Evolutionary conservation across 2,888 invertebrate genomes (phyloP).

Genomic region (Bellardia bayeri): DNA sequence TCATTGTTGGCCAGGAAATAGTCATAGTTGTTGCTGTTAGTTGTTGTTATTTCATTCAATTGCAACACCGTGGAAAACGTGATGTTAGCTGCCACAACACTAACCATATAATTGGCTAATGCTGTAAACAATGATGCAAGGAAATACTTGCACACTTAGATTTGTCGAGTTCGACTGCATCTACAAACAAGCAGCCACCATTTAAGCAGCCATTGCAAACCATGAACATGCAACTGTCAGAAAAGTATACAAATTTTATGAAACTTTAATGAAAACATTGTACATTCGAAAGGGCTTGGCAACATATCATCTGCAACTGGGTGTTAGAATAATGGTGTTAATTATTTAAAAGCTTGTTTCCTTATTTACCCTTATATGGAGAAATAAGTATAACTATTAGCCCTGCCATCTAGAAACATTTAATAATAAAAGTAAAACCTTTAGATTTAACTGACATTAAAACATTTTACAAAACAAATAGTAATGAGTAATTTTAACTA

Average conservation of each 20-base stretch:
- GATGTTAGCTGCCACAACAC: slow-evolving; percentile 52
- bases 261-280: background rate
- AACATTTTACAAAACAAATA: background rate
- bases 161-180: slow-evolving; percentile 34
- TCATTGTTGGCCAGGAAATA: slow-evolving; percentile 31
- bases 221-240: slow-evolving; percentile 26
- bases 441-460: background rate
- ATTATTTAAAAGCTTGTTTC: slow-evolving; percentile 10
- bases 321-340: background rate
- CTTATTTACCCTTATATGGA: background rate
- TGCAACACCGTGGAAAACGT: slow-evolving; percentile 58
- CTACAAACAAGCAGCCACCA: slow-evolving; percentile 19
- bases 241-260: slow-evolving; percentile 15
- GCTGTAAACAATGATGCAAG: slow-evolving; percentile 54
- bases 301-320: background rate
- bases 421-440: too few relatives aligned
- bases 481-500: background rate
- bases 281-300: background rate
- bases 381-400: too few relatives aligned
- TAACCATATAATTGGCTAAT: slow-evolving; percentile 65
- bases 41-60: slow-evolving; percentile 48
- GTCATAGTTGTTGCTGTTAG: slow-evolving; percentile 20
- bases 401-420: too few relatives aligned
- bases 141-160: slow-evolving; percentile 27
- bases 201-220: slow-evolving; percentile 15